phyloP scores from a whole-genome alignment of 92 coral and sea anemone genomes.

The Heteractis magnifica region DNA sequence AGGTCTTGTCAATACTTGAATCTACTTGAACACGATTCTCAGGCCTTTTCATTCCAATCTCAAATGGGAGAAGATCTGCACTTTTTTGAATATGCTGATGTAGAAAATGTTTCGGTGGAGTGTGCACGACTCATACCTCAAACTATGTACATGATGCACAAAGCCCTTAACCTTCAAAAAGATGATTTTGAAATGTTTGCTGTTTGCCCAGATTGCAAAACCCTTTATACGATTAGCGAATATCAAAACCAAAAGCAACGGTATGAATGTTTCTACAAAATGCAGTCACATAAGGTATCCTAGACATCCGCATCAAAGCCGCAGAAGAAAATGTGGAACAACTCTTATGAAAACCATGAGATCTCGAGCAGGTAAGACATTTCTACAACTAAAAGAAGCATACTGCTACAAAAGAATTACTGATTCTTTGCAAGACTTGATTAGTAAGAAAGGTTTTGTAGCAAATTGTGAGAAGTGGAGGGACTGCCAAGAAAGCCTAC shows the following conservation, averaged over 20 bases:
- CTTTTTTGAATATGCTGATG: conserved; percentile 30
- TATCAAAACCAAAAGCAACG: conserved; percentile 25
- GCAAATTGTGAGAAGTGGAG: conserved; percentile 52
- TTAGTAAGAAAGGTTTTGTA: conserved; percentile 37
- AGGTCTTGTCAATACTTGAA: not conserved
- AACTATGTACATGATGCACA: conserved; percentile 45
- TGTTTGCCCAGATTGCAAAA: conserved; percentile 48
- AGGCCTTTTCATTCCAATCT: not conserved
- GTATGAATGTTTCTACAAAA: conserved; percentile 42
- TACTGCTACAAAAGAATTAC: conserved; percentile 52
- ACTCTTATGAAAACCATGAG: conserved; percentile 55
- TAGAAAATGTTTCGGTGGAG: conserved; percentile 16
- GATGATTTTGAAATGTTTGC: conserved; percentile 51
- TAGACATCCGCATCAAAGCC: conserved; percentile 36
- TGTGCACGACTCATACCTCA: conserved; percentile 53
- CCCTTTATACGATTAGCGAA: conserved; percentile 27
- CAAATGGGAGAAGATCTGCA: conserved; percentile 44
- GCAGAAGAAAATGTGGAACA: conserved; percentile 49
- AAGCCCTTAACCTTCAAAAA: conserved; percentile 31
- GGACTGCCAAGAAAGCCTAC: conserved; percentile 27
- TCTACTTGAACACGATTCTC: not conserved
- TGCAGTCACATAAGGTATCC: conserved; percentile 47
- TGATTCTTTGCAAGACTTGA: conserved; percentile 45
- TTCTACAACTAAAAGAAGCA: conserved; percentile 44
- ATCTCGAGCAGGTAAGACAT: conserved; percentile 41